phyloP scores from a whole-genome alignment of 2,888 invertebrate genomes.

The Xylophagus ater region DNA sequence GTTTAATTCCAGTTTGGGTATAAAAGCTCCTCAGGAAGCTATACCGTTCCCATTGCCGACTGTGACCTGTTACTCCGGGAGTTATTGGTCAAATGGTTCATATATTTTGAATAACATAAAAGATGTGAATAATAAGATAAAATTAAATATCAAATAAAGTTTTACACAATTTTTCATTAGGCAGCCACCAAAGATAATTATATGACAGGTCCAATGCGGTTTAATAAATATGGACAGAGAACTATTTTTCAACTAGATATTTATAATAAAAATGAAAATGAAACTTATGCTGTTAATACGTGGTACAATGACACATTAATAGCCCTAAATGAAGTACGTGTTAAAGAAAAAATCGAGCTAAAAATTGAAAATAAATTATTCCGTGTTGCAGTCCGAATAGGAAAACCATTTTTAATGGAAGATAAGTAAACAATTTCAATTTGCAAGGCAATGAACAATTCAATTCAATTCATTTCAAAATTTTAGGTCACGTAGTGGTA shows the following conservation, averaged over 20 bases:
- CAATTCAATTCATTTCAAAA: background rate
- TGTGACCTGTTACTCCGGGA: constrained; percentile 30
- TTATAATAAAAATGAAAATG: constrained; percentile 51
- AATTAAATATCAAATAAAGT: background rate
- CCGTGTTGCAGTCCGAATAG: constrained; percentile 7
- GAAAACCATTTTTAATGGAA: constrained; percentile 11
- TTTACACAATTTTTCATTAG: no score
- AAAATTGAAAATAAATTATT: constrained; percentile 31
- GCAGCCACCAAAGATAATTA: no score
- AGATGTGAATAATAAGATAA: constrained; percentile 16
- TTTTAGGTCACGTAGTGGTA: constrained; percentile 36
- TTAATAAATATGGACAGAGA: constrained; percentile 49
- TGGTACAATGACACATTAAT: constrained; percentile 39
- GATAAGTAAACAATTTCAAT: background rate
- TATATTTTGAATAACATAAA: constrained; percentile 50
- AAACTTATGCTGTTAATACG: constrained; percentile 46
- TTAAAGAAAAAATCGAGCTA: constrained; percentile 42
- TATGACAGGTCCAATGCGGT: constrained; percentile 34
- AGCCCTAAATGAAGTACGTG: constrained; percentile 34
- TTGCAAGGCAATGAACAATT: background rate
- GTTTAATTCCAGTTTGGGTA: constrained; percentile 43
- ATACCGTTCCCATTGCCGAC: constrained; percentile 14
- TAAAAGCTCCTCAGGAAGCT: constrained; percentile 26
- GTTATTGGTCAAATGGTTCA: constrained; percentile 45
- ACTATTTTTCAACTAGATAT: constrained; percentile 55